phyloP scores from a whole-genome alignment of 2,888 invertebrate species.

The Congeria kusceri region DNA sequence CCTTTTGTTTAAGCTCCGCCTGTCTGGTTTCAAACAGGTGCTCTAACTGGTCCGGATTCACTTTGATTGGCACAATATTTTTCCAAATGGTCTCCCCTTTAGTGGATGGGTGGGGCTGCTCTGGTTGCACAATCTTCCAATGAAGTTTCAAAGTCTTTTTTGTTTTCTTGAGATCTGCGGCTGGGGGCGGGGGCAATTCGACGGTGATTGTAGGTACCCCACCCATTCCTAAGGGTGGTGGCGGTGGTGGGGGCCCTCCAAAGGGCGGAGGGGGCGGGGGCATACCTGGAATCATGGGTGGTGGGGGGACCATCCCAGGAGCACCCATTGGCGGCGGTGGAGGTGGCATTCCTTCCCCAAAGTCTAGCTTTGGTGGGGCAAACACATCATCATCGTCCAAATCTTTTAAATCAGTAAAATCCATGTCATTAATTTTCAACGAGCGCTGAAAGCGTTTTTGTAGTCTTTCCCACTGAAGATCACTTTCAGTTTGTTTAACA shows the following conservation, averaged over 20 bases:
- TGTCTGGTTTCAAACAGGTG: conserved; percentile 98
- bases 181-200: conserved; percentile 80
- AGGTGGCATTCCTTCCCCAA: conserved; percentile 60
- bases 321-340: conserved; percentile 72
- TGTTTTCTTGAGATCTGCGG: conserved; percentile 86
- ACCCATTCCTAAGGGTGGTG: conserved; percentile 67
- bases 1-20: conserved; percentile 97
- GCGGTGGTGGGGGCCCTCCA: conserved; percentile 61
- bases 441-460: conserved; percentile 85
- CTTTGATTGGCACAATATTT: conserved; percentile 88
- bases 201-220: conserved; percentile 56
- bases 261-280: conserved; percentile 69
- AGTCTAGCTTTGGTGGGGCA: conserved; percentile 87
- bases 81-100: conserved; percentile 83
- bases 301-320: conserved; percentile 57
- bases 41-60: conserved; percentile 97
- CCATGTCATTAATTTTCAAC: conserved; percentile 95
- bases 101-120: conserved; percentile 69
- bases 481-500: conserved; percentile 94
- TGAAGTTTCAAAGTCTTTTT: conserved; percentile 98
- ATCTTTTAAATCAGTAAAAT: conserved; percentile 96
- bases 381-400: conserved; percentile 91
- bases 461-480: conserved; percentile 97
- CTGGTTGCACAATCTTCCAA: conserved; percentile 93
- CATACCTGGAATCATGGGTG: conserved; percentile 65